Base-by-base conservation (phyloP, 2,113 vertebrate species). In the Strigops habroptila region DNA sequence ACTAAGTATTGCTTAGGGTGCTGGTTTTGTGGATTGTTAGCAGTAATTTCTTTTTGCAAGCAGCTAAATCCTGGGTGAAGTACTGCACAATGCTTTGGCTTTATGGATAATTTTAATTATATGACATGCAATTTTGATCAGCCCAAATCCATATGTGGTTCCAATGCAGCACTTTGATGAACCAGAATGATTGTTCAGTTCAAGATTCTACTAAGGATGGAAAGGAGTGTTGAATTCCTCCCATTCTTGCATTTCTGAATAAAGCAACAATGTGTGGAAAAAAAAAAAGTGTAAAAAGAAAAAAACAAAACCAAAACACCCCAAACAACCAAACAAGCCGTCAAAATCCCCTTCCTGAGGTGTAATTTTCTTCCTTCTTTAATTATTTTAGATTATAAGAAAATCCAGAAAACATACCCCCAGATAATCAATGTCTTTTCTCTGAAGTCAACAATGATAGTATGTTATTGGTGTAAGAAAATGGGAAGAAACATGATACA, bases 81-180 rank as follows among this genome's bases (percentile, higher is more conserved):
- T 15, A 52, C 27, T 71, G 31, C 55, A 67, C 13, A 53, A 19
- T 71, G 46, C 41, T 19, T 21, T 75, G 25, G 8, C 13, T 90
- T 64, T 28, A 51, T 30, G 35, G 33, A 28, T 57, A 73, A 33
- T 74, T 52, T 74, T 41, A 63, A n/a, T 77, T 49, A 27, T 31
- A 74, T 6, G 7, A 3, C 8, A 69, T 0, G 0, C 7, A 10
- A 9, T 86, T 70, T 82, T 53, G 27, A 48, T 81, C 33, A 51
- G 14, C 18, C 33, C 23, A 67, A 46, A 70, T 63, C 21, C 12
- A 19, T 31, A 33, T 0, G 1, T 17, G 25, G 28, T 23, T 85
- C 30, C 25, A 89, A 6, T 6, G 1, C 12, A 71, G 24, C 11
- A 21, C 25, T 74, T 52, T 4, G 7, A 43, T 52, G 30, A 68